A percentile compares a stretch with the other conserved stretches of the same genome.
phyloP scores from a whole-genome alignment of 2,797 vertebrate genomes.

The Galaxias olidus region DNA sequence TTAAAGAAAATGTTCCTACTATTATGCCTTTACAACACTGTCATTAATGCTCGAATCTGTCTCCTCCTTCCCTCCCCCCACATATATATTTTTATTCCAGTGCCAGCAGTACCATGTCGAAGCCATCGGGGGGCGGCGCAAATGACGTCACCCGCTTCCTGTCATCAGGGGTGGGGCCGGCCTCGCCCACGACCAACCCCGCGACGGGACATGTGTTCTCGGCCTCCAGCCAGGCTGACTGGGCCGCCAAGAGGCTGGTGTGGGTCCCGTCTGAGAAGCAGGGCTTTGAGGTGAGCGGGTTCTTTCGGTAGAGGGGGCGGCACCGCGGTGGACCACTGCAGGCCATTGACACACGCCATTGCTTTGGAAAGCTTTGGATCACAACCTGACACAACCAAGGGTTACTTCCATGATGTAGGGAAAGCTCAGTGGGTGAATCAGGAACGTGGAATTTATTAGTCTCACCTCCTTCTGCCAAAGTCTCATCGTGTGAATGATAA shows the following conservation, averaged over 20 bases:
- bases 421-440: no score
- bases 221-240: constrained; percentile 85
- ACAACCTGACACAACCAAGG: no score
- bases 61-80: constrained; percentile 25
- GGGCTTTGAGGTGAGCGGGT: constrained; percentile 83
- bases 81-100: constrained; percentile 38
- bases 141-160: constrained; percentile 83
- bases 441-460: no score
- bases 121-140: constrained; percentile 65
- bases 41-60: not conserved
- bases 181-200: constrained; percentile 63
- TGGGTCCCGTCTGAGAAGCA: constrained; percentile 94
- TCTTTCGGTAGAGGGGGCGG: not conserved
- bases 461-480: no score
- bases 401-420: no score
- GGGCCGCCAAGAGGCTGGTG: constrained; percentile 89
- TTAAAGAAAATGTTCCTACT: not conserved
- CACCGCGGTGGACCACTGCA: not conserved
- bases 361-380: no score
- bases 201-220: constrained; percentile 51
- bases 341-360: not conserved
- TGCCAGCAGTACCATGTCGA: constrained; percentile 76
- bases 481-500: constrained; percentile 53
- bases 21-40: not conserved
- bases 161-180: constrained; percentile 67